A percentile compares a stretch with the other conserved stretches of the same genome.
Evolutionary conservation across 1,140 invertebrate genomes (phyloP).

Genomic region (Zaprionus inermis): DNA sequence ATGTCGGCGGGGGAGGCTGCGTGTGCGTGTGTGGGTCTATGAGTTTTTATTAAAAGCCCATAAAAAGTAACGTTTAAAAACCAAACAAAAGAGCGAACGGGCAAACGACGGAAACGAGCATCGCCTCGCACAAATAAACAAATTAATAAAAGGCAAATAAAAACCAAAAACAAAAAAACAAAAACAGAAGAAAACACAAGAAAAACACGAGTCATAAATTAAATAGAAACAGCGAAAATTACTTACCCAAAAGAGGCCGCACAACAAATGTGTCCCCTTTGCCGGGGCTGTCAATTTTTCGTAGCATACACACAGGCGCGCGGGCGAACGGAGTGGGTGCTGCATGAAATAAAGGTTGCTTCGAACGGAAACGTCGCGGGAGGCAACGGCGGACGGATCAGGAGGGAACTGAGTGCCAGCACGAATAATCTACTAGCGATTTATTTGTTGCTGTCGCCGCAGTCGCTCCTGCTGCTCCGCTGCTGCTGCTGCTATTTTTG

Average conservation of each 20-base stretch:
- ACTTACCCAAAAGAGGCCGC: slow-evolving; percentile 64
- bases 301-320: slow-evolving; percentile 77
- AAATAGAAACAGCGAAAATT: slow-evolving; percentile 82
- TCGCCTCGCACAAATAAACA: slow-evolving; percentile 69
- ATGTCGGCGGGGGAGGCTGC: not conserved
- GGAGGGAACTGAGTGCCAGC: slow-evolving; percentile 60
- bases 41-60: slow-evolving; percentile 68
- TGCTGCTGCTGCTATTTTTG: slow-evolving; percentile 67
- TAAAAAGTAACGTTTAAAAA: slow-evolving; percentile 63
- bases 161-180: slow-evolving; percentile 22
- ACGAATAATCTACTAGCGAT: slow-evolving; percentile 82
- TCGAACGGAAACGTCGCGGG: not conserved
- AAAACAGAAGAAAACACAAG: slow-evolving; percentile 48
- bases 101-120: slow-evolving; percentile 42
- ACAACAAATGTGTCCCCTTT: slow-evolving; percentile 68
- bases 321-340: slow-evolving; percentile 43
- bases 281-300: slow-evolving; percentile 76
- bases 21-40: slow-evolving; percentile 36
- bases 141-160: slow-evolving; percentile 82
- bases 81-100: slow-evolving; percentile 47
- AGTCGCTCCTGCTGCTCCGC: slow-evolving; percentile 33
- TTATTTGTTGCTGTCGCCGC: slow-evolving; percentile 67
- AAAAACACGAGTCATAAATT: slow-evolving; percentile 80
- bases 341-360: not conserved
- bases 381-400: not conserved